Percentiles rank a stretch among this genome's conserved stretches.
phyloP scores from a whole-genome alignment of 2,797 vertebrate species.

The Gorsachius magnificus region DNA sequence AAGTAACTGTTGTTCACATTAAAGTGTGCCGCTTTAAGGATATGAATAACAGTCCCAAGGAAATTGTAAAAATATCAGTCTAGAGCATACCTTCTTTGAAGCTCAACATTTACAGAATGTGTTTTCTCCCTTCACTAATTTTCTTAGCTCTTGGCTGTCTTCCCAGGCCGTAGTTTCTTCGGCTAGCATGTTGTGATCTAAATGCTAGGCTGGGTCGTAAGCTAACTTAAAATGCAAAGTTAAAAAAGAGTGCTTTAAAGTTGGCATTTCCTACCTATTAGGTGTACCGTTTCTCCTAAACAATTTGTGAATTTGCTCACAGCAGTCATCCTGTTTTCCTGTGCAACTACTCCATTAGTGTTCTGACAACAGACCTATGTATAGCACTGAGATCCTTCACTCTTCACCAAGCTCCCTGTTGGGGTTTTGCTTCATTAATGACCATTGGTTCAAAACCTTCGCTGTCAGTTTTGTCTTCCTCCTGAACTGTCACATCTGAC shows the following conservation, averaged over 20 bases:
- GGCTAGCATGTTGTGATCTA: conserved; percentile 8
- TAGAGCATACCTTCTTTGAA: background rate
- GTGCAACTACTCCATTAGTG: background rate
- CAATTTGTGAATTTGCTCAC: background rate
- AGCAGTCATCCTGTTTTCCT: background rate
- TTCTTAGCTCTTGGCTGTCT: conserved; percentile 50
- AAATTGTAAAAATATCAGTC: conserved; percentile 21
- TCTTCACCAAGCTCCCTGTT: background rate
- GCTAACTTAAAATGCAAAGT: background rate
- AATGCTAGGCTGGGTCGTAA: conserved; percentile 5
- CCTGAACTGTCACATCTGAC: background rate
- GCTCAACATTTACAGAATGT: conserved; percentile 16
- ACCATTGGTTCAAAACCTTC: background rate
- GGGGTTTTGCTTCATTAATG: background rate
- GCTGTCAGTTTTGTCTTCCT: background rate
- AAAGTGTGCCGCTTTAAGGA: background rate
- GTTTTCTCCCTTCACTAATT: conserved; percentile 43
- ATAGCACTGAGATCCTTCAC: background rate
- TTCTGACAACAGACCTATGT: background rate
- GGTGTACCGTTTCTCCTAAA: background rate
- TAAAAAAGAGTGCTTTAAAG: background rate
- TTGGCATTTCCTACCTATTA: background rate
- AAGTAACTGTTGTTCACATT: background rate
- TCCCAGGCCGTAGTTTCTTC: conserved; percentile 47
- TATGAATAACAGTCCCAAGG: conserved; percentile 24